These are phyloP conservation scores for Idaea straminata DNA, from an alignment of 2,888 invertebrate species.

Conservation along the genomic window DNA sequence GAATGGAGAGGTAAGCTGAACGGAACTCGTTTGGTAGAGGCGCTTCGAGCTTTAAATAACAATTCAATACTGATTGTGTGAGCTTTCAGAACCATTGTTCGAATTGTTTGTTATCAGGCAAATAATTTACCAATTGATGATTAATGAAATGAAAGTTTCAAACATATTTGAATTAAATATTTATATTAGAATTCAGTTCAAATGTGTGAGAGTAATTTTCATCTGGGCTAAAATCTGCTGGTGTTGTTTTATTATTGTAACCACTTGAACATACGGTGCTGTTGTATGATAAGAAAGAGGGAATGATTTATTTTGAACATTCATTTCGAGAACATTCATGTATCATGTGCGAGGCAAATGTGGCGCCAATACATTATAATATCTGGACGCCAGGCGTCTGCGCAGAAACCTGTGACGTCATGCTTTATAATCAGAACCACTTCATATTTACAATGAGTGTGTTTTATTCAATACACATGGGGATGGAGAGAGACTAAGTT, in stretches of 20 bases:
- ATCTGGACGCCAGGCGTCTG: slow-evolving; percentile 53
- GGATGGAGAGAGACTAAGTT: slow-evolving; percentile 12
- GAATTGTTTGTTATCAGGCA: background rate
- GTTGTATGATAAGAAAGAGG: slow-evolving; percentile 52
- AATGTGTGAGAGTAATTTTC: background rate
- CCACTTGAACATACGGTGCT: slow-evolving; percentile 48
- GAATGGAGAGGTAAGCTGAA: slow-evolving; percentile 23
- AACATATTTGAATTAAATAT: background rate
- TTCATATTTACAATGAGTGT: slow-evolving; percentile 35
- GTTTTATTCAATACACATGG: slow-evolving; percentile 30
- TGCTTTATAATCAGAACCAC: slow-evolving; percentile 35
- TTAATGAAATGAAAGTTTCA: background rate
- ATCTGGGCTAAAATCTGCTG: background rate
- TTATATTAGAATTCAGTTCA: background rate
- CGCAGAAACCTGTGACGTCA: slow-evolving; percentile 61
- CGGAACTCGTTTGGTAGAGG: slow-evolving; percentile 24
- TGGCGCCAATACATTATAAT: slow-evolving; percentile 48
- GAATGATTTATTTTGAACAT: slow-evolving; percentile 63
- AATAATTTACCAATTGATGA: background rate
- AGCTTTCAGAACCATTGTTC: background rate
- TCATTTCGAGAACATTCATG: slow-evolving; percentile 49
- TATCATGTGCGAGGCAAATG: slow-evolving; percentile 73
- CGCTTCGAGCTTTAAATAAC: slow-evolving; percentile 15
- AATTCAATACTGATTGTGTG: slow-evolving; percentile 17
- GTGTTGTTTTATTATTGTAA: slow-evolving; percentile 34